phyloP scores from a whole-genome alignment of 2,797 vertebrate genomes.

The Falco cherrug region DNA sequence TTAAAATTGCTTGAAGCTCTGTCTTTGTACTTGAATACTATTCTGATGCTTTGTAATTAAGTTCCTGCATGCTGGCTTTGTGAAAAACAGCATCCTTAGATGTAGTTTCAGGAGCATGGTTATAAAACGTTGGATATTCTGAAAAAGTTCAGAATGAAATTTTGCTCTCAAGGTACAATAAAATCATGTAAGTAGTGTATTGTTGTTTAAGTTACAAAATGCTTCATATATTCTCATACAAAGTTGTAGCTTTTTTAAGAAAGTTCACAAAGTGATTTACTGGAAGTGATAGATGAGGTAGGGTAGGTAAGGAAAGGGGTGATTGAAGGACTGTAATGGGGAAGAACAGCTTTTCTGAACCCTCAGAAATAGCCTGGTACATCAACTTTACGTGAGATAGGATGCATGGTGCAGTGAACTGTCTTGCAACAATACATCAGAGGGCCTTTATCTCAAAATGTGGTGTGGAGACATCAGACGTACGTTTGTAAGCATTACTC shows the following conservation, averaged over 20 bases:
- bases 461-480: background rate
- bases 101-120: background rate
- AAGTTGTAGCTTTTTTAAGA: too few species aligned
- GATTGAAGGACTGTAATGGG: background rate
- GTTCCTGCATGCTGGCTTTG: background rate
- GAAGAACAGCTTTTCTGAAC: background rate
- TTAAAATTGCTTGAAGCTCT: background rate
- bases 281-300: background rate
- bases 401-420: rapidly evolving
- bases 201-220: background rate
- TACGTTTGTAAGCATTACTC: background rate
- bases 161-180: background rate
- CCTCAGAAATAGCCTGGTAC: background rate
- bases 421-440: background rate
- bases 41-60: background rate
- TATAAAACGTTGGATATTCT: background rate
- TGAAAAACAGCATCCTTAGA: background rate
- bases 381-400: background rate
- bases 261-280: background rate
- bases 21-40: background rate
- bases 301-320: background rate
- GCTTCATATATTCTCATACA: background rate
- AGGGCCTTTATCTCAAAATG: background rate
- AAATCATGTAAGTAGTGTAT: background rate
- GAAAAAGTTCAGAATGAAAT: background rate